Evolutionary conservation across 2,113 vertebrate species (phyloP), one percentile per base, ranked within the genome.

Genomic region (Podarcis cretensis): DNA sequence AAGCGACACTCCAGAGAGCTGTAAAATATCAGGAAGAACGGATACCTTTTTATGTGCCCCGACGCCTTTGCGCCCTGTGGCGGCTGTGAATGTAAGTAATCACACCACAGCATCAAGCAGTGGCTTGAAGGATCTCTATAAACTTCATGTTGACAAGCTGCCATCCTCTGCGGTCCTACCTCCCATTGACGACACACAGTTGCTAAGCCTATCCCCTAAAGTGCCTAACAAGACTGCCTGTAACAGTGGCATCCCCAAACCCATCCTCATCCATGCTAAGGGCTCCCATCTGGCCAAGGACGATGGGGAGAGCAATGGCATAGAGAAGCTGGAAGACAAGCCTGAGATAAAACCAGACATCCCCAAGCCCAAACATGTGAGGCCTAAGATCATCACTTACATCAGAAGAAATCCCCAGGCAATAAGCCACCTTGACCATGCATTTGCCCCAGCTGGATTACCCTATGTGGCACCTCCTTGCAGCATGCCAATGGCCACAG

Each of bases 301-400:
- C 0, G 78, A 89, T 2, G 89, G 73, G 75, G 97, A 98, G 93
- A 95, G 85, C 10, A 94, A 90, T 23, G 80, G 89, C 87, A 91
- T 84, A 32, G 97, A 96, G 80, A 98, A 97, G 43, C 71, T 90
- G 1, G 98, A 98, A 63, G 95, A 96, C 57, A 94, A 90, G 12
- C 69, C 87, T 0, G 97, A 98, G 71, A 84, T 97, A 0, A 98
- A 97, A 92, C 96, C 97, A 21, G 86, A 97, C 16, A 77, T 96
- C 54, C 97, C 97, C 20, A 99, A 98, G 81, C 98, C 98, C 88
- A 99, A 99, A 94, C 98, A 98, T 0, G 97, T 98, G 81, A 96
- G 98, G 73, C 98, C 98, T 66, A 99, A 99, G 97, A 99, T 99
- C 91, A 99, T 99, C 93, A 99, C 99, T 0, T 99, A 98, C 30